These are phyloP conservation scores for Drosophila helvetica DNA, from an alignment of 2,888 invertebrate species.

Conservation along the genomic window DNA sequence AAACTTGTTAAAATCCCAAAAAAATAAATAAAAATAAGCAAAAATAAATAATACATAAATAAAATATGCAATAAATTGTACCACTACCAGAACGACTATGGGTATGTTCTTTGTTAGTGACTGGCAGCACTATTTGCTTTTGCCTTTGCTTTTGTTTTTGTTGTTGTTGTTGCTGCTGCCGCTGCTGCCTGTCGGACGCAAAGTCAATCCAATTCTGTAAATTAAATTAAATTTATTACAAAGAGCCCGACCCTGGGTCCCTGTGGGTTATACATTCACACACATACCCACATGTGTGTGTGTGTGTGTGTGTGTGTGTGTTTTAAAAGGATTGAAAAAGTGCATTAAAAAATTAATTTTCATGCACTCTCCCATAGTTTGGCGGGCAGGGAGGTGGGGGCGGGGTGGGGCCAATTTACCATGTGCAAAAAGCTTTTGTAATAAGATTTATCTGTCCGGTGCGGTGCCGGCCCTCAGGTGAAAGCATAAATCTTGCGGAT, in stretches of 20 bases:
- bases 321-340: slow-evolving; percentile 55
- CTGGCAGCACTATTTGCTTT: slow-evolving; percentile 24
- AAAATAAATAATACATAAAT: slow-evolving; percentile 16
- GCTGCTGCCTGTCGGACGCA: slow-evolving; percentile 40
- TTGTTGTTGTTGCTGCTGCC: slow-evolving; percentile 14
- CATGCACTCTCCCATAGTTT: slow-evolving; percentile 21
- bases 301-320: background rate
- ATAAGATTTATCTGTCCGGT: slow-evolving; percentile 39
- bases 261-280: slow-evolving; percentile 7
- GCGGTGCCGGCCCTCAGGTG: slow-evolving; percentile 31
- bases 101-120: slow-evolving; percentile 29
- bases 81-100: background rate
- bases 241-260: slow-evolving; percentile 10
- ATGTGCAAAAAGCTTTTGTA: slow-evolving; percentile 47
- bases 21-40: slow-evolving; percentile 45
- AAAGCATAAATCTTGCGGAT: slow-evolving; percentile 39
- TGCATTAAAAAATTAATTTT: slow-evolving; percentile 62
- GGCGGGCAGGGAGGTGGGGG: too few relatives aligned
- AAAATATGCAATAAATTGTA: slow-evolving; percentile 63
- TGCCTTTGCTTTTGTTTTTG: slow-evolving; percentile 5
- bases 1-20: slow-evolving; percentile 66
- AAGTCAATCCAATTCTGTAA: slow-evolving; percentile 68
- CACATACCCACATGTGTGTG: too few relatives aligned
- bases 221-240: slow-evolving; percentile 75
- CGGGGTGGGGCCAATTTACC: slow-evolving; percentile 51